Base-by-base conservation (phyloP, 2,888 invertebrate species). In the Parasteatoda lunata region DNA sequence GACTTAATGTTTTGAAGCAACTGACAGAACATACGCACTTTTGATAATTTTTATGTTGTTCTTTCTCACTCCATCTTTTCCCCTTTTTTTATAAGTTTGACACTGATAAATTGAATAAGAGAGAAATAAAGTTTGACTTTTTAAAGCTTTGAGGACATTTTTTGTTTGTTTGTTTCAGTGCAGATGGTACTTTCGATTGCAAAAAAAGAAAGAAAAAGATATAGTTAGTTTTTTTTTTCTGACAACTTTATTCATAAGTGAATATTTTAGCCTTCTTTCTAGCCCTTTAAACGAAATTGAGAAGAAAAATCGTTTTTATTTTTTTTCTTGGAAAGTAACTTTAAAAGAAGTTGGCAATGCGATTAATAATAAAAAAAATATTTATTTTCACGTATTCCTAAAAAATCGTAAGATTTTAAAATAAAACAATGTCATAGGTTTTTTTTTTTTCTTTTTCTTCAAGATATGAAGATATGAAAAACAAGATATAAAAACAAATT, bases 91-190 rank as follows among this genome's bases (percentile, higher is more conserved):
- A 30, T 66, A 73, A 73, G 66, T 64, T 79, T 80, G 80, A 80
- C 80, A 73, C 80, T 80, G 80, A 80, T 80, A 73, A 80, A 80
- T 80, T 80, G 80, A 72, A 80, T 30, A 13, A 65, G 45, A 65
- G 52, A 54, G 59, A 2, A 30, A 9, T 59, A 9, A 68, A 72
- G 70, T 71, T 73, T 80, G 80, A 80, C 80, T 80, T 80, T 48
- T 80, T 47, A 59, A 54, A 69, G 54, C 64, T 79, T 79, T 68
- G 30, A n/a, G 9, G 59, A 59, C n/a, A 8, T 59, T 70, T 49
- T 72, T 13, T n/a, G 66, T 72, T 65, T 49, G n/a, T 64, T 30
- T 52, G 45, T 66, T 45, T 47, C 49, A 6, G 72, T 59, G 73
- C 73, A 80, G 65, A 73, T 80, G 80, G 30, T 30, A 30, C 30